Evolutionary conservation across 1,140 invertebrate species (phyloP), one percentile per base, ranked within the genome.

Genomic region (Chrysoperla carnea): DNA sequence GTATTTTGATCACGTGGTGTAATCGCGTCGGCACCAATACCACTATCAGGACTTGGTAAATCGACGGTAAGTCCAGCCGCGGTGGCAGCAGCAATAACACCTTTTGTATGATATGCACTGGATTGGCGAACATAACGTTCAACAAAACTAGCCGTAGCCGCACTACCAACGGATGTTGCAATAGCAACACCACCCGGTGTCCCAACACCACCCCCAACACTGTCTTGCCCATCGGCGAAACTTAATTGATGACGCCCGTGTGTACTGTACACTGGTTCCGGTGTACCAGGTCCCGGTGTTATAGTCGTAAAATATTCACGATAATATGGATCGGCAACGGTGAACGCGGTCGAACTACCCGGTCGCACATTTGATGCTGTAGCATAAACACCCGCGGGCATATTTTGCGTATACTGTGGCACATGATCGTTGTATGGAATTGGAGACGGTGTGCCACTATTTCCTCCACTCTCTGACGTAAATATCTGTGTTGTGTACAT

Each of bases 21-120:
- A 54, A 89, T 85, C 48, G 85, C 82, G 54, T 90, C 85, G 1
- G 85, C 82, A 23, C 87, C 88, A 52, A 92, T 91, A 13, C 87
- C 88, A 50, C 82, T 87, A 61, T 92, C 87, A 2, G 88, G 87
- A 44, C 86, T 90, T 1, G 87, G 87, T 49, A 93, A 70, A 64
- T 93, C 88, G 49, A 92, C 86, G 6, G 84, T 88, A 35, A 90
- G 72, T 5, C 81, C 84, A 51, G 81, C 78, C 29, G 76, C 75
- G 8, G 67, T 48, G 50, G 56, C 52, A 27, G 66, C 65, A 17
- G 64, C 61, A 41, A 66, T 67, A 23, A 66, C 64, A 41, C 59
- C 64, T 46, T 66, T 67, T 51, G 60, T 68, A 51, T 70, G 66
- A 56, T 69, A 67, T 41, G 56, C 57, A 43, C 52, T 52, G 14